Evolutionary conservation across 2,113 vertebrate genomes (phyloP).

Genomic region (Zosterops japonicus): DNA sequence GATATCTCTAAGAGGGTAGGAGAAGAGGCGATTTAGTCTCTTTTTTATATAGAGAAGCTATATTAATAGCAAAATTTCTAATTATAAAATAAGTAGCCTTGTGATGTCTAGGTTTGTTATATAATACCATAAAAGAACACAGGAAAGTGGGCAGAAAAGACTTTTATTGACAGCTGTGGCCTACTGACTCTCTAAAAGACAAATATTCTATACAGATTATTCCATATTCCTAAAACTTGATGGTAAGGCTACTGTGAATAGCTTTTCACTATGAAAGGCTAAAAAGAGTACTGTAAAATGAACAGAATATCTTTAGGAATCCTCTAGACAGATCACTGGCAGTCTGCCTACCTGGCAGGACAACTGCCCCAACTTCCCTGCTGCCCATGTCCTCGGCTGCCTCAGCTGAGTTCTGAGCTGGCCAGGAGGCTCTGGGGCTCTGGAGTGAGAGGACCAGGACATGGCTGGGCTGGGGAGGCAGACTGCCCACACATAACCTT

Average conservation of each 20-base stretch:
- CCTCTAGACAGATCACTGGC: not conserved
- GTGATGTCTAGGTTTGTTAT: not conserved
- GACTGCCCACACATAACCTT: rapidly evolving
- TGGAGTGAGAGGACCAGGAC: no score
- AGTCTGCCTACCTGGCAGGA: not conserved
- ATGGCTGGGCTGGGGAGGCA: not conserved
- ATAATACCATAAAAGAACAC: not conserved
- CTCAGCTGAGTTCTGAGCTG: not conserved
- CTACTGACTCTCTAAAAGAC: not conserved
- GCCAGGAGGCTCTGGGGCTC: not conserved
- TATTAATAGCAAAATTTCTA: not conserved
- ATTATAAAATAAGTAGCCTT: not conserved
- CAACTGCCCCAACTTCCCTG: not conserved
- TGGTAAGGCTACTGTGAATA: not conserved
- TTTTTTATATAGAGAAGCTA: not conserved
- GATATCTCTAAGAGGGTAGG: not conserved
- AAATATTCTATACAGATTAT: not conserved
- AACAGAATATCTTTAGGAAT: not conserved
- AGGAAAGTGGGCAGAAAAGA: not conserved
- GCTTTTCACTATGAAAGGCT: not conserved
- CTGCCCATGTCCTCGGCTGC: not conserved
- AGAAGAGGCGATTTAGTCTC: not conserved
- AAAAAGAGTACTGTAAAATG: not conserved
- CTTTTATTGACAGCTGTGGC: not conserved
- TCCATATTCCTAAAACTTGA: not conserved